These are phyloP conservation scores for Callorhinus ursinus DNA, from an alignment of 2,113 vertebrate genomes.

Conservation along the genomic window DNA sequence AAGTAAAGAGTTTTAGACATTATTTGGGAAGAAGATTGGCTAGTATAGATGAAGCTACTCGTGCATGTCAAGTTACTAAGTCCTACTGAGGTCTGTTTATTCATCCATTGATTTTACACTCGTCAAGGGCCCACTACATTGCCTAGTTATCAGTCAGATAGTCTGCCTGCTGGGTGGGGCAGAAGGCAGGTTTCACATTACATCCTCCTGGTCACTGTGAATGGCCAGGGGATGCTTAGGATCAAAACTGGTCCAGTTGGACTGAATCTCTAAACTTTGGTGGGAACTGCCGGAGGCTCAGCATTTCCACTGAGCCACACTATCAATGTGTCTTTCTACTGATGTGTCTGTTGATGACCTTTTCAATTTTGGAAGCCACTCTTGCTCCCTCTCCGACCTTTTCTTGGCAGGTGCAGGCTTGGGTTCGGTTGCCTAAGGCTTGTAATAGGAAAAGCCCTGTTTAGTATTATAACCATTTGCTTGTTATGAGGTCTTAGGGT, in stretches of 20 bases:
- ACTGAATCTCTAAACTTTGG: background rate
- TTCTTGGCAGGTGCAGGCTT: background rate
- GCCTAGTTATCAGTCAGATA: background rate
- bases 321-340: background rate
- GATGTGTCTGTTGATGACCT: background rate
- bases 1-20: background rate
- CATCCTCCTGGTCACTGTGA: background rate
- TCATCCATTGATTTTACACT: background rate
- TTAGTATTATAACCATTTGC: background rate
- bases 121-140: background rate
- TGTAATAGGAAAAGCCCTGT: background rate
- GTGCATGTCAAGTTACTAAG: background rate
- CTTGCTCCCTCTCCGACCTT: accelerated
- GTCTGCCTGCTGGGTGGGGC: no score
- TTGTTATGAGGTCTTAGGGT: background rate
- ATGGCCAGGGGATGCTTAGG: background rate
- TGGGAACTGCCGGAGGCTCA: background rate
- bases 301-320: background rate
- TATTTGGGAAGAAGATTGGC: background rate
- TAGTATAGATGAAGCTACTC: background rate
- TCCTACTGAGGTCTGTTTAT: background rate
- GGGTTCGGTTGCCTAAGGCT: background rate
- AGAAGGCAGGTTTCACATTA: background rate
- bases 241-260: background rate
- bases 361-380: background rate